Base-by-base conservation (phyloP, 2,113 vertebrate species). In the Cisticola juncidis region DNA sequence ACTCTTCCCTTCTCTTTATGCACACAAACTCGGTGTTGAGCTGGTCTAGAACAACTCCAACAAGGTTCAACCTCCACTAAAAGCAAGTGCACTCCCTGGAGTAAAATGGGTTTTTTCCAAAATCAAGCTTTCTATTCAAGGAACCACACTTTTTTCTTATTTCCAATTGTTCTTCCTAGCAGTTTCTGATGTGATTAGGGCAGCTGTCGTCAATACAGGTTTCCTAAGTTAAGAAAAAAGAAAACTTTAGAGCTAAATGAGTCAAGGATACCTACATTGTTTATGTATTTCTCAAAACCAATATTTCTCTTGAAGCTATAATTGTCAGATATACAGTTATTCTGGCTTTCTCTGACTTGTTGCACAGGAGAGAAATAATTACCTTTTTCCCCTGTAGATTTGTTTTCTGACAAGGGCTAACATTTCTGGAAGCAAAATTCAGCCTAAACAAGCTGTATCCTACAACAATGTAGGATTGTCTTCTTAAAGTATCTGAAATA, bases 41-140 rank as follows among this genome's bases (percentile, higher is more conserved):
- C 40, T 86, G 26, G 7, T 60, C 51, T 44, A 40, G 50, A 45
- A 35, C 23, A 69, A 17, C 23, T 45, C 62, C 64, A 61, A 6
- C 7, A 26, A 69, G 45, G 13, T 17, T 24, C 3, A 4, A 2
- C 2, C 13, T 80, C 28, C 45, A n/a, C 12, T 47, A 42, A 70
- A 66, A 23, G 33, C 25, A 47, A 47, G 6, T 9, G 13, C 28
- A 40, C 2, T 48, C 35, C n/a, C 17, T 56, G 24, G 5, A 71
- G 19, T 17, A 68, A 71, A 58, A 48, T 5, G 2, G 1, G 1
- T 11, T 33, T 13, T 76, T 23, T 33, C 26, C 11, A 60, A 29
- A 94, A 56, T 18, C 0, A 1, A 35, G 12, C 40, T 36, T 60
- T 86, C 40, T 36, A 2, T 35, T 78, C 0, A 0, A 42, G 38